These are phyloP conservation scores for Trachymyrmex cornetzi DNA, from an alignment of 1,140 invertebrate genomes.

Conservation along the genomic window DNA sequence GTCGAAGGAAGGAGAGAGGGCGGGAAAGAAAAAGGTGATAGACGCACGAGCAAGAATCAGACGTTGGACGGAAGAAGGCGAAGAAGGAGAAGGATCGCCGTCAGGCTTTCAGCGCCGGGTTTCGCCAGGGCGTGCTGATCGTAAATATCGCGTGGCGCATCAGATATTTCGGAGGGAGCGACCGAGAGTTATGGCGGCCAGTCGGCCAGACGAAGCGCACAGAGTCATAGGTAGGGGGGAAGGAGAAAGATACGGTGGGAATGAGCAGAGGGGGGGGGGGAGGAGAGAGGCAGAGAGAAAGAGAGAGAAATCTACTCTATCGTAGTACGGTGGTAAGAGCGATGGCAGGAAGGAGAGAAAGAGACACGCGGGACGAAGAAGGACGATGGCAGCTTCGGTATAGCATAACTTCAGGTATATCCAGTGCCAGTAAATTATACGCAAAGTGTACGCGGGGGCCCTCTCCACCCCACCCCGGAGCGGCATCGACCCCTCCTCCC, in stretches of 20 bases:
- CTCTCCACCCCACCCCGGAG: constrained; percentile 77
- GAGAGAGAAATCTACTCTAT: constrained; percentile 65
- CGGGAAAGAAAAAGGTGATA: constrained; percentile 52
- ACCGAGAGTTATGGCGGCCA: constrained; percentile 78
- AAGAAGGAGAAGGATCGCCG: constrained; percentile 66
- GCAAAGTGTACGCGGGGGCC: constrained; percentile 86
- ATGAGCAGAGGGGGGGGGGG: not conserved
- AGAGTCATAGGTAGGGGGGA: constrained; percentile 62
- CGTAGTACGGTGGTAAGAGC: constrained; percentile 63
- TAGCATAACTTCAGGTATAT: constrained; percentile 86
- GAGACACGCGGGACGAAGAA: constrained; percentile 67
- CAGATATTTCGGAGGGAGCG: constrained; percentile 78
- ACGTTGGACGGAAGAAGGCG: constrained; percentile 50
- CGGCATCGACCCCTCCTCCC: constrained; percentile 77
- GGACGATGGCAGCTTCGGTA: constrained; percentile 80
- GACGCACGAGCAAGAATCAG: constrained; percentile 41
- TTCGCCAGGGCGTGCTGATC: constrained; percentile 75
- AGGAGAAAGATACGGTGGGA: constrained; percentile 56
- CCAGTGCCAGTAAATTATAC: constrained; percentile 87
- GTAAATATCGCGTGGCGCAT: constrained; percentile 79
- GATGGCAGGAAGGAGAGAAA: constrained; percentile 62
- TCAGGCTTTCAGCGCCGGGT: constrained; percentile 73
- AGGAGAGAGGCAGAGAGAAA: not conserved
- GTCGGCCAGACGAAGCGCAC: constrained; percentile 72
- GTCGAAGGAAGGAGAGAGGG: not conserved